Base-by-base conservation (phyloP, 2,888 invertebrate genomes). In the Entomobrya multifasciata region DNA sequence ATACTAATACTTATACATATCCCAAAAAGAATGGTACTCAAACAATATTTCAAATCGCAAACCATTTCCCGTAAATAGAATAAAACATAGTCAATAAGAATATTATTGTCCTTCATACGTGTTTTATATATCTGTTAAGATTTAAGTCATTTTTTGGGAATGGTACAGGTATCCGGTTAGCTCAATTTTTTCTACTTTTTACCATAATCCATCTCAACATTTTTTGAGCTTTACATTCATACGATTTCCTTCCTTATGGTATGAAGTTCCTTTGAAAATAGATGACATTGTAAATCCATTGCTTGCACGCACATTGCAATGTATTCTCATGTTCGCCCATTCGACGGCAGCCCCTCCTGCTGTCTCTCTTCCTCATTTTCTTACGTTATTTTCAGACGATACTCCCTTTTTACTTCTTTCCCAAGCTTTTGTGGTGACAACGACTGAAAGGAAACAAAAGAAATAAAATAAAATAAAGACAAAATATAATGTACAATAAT, bases 391-490 rank as follows among this genome's bases (percentile, higher is more conserved):
- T 22, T 55, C 74, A 30, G 5, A 36, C 36, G 15, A n/a, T 65
- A 17, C 36, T 65, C 5, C 65, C 5, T 36, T 36, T 36, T 65
- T 17, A n/a, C n/a, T 65, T n/a, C 17, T 30, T 36, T n/a, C n/a
- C n/a, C n/a, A n/a, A n/a, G 49, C 65, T 36, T 36, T n/a, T 65
- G 49, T 49, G 65, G 65, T 65, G 17, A 36, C 30, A 30, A n/a
- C n/a, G n/a, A n/a, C n/a, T n/a, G n/a, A 65, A 65, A 65, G 78
- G 62, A 78, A 78, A 60, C 60, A 78, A 78, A 49, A 78, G 60
- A 44, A 49, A 79, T 47, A 79, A 65, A 74, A 74, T 52, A 52
- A 17, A 44, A 77, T 49, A 77, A 60, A 47, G 78, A 65, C 25
- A 60, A 79, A 65, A 30, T 36, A 65, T 65, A 8, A 25, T 65